phyloP scores from a whole-genome alignment of 2,888 invertebrate species.

The Rhimphoctona megacephalus region DNA sequence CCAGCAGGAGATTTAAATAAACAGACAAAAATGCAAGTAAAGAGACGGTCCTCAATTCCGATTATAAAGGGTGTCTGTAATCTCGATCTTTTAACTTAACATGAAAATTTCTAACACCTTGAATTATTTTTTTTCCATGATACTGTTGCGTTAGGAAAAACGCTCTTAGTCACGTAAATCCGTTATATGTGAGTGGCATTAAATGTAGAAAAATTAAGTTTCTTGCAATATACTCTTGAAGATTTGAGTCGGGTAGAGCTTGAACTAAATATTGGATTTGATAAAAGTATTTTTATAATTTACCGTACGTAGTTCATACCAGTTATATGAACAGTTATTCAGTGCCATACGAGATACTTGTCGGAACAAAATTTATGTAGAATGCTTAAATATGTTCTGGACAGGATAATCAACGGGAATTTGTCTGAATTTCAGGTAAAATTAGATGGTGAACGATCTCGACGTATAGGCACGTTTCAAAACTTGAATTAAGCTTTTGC shows the following conservation, averaged over 20 bases:
- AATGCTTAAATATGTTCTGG: neutral
- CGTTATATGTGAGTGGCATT: neutral
- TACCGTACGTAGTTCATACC: neutral
- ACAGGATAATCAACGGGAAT: neutral
- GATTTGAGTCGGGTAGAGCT: neutral
- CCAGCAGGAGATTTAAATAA: neutral
- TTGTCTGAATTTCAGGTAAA: neutral
- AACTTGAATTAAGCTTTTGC: neutral
- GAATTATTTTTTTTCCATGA: neutral
- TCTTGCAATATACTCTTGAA: neutral
- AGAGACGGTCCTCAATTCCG: neutral
- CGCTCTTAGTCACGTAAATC: conserved; percentile 2
- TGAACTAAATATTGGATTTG: neutral
- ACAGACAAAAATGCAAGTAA: neutral
- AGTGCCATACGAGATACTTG: neutral
- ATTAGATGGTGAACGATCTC: neutral
- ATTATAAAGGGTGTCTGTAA: neutral
- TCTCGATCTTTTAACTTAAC: neutral
- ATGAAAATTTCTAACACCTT: neutral
- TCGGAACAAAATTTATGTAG: neutral
- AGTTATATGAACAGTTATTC: neutral
- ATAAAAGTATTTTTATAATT: neutral
- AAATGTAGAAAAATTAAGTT: neutral
- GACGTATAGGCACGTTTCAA: neutral
- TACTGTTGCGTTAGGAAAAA: neutral